phyloP scores from a whole-genome alignment of 35 echinoderm and acorn worm species.

The Amphiura filiformis region DNA sequence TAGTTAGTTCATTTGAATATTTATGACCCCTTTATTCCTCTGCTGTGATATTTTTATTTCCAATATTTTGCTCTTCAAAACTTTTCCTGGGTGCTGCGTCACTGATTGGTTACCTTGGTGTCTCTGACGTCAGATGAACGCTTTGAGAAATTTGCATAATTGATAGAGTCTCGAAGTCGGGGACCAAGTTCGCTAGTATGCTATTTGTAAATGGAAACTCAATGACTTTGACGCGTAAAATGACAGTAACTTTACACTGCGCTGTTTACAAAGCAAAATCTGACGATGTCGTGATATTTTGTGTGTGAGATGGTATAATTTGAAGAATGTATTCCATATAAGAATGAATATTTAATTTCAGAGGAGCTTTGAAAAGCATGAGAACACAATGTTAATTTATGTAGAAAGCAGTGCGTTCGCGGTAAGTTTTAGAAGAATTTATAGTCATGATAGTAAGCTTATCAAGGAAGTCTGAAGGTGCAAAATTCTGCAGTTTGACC shows the following conservation, averaged over 20 bases:
- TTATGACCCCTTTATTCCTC: too few relatives aligned
- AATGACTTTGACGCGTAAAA: background rate
- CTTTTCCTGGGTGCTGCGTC: too few relatives aligned
- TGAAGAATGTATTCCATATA: background rate
- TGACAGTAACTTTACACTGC: background rate
- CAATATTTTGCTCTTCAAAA: too few relatives aligned
- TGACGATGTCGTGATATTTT: background rate
- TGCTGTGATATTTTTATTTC: too few relatives aligned
- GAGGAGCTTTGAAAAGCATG: background rate
- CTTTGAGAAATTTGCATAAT: background rate
- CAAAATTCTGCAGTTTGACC: background rate
- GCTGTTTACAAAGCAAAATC: too few relatives aligned
- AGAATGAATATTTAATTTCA: background rate
- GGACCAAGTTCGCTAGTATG: background rate
- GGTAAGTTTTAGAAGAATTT: slow-evolving; percentile 27
- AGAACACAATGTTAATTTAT: slow-evolving; percentile 64
- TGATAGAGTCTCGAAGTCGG: background rate
- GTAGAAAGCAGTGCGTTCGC: slow-evolving; percentile 81
- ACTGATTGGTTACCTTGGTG: background rate
- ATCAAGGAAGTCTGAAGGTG: background rate
- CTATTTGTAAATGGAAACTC: too few relatives aligned
- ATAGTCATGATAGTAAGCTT: background rate
- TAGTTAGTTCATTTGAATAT: too few relatives aligned
- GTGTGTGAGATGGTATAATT: background rate
- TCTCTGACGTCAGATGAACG: background rate